Base-by-base conservation (phyloP, 2,888 invertebrate genomes). In the Mythimna ferrago region DNA sequence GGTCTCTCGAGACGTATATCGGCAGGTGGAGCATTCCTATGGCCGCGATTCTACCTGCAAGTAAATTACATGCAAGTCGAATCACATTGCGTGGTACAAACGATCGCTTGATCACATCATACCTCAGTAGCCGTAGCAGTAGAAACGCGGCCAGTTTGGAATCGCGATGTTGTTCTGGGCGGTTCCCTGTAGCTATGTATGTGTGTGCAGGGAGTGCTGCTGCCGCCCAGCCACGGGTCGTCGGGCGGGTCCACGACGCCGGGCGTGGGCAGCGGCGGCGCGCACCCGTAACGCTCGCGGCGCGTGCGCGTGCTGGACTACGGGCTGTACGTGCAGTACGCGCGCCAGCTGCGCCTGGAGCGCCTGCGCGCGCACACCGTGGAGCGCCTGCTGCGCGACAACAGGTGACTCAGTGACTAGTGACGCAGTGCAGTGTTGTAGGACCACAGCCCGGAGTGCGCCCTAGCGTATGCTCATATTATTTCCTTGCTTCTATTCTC, bases 231-330 rank as follows among this genome's bases (percentile, higher is more conserved):
- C 80, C 92, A 92, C 89, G 89, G 85, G 73, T 78, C 89, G 80
- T 84, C 89, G 72, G 91, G 89, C 88, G 92, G 93, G 16, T 85
- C 91, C 67, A 88, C 90, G 81, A 92, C 93, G 73, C 93, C 93
- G 73, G 93, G 92, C 83, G 89, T 89, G 86, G 92, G 78, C 53
- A 26, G 51, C 51, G 82, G 83, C 80, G 82, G 84, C 80, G 74
- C 87, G 83, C 93, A 92, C 90, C 92, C 92, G 83, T 92, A 92
- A 88, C 90, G 88, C 70, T 61, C 73, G 51, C 73, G 81, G 75
- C 83, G 26, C 66, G 54, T 48, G 70, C 70, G n/a, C 69, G 41
- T 19, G 48, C 74, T 80, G 38, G 32, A 80, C 65, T 77, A 54
- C 82, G 63, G 35, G 71, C 65, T 76, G 76, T 70, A 68, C 87